Conservation (phyloP, 2,113 vertebrate genomes). For the Tichodroma muraria region DNA sequence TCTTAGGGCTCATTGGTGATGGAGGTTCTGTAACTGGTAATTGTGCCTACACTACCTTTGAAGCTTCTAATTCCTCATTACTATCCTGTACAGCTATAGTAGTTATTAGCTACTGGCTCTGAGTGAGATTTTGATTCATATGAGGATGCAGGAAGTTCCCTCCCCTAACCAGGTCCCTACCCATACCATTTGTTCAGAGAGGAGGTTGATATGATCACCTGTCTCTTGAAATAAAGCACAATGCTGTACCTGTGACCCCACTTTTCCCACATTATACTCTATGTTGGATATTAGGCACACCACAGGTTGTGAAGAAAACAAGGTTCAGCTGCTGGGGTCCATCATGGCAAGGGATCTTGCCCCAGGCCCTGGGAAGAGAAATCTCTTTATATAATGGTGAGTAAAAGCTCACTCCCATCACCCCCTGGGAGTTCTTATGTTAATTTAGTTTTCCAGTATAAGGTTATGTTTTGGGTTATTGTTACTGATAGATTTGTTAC, state of each 20-base stretch:
- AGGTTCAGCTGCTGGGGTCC: no score
- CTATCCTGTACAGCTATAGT: neutral
- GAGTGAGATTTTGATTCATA: neutral
- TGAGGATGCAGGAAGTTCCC: neutral
- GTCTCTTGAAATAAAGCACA: neutral
- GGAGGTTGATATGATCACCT: neutral
- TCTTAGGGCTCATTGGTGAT: neutral
- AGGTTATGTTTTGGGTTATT: no score
- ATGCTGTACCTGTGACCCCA: accelerated
- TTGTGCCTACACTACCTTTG: neutral
- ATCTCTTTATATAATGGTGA: no score
- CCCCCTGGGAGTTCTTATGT: no score
- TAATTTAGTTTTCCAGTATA: no score
- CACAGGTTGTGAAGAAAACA: neutral
- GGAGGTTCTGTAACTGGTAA: neutral
- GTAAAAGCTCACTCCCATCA: no score
- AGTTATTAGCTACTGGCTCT: neutral
- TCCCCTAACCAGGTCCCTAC: neutral
- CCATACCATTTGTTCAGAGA: neutral
- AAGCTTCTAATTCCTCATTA: neutral
- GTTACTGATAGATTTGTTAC: no score
- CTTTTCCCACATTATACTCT: neutral
- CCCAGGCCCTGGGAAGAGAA: no score
- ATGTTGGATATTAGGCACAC: neutral
- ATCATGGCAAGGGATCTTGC: no score